Base-by-base conservation (phyloP, 2,888 invertebrate species). In the Norana najaformis region DNA sequence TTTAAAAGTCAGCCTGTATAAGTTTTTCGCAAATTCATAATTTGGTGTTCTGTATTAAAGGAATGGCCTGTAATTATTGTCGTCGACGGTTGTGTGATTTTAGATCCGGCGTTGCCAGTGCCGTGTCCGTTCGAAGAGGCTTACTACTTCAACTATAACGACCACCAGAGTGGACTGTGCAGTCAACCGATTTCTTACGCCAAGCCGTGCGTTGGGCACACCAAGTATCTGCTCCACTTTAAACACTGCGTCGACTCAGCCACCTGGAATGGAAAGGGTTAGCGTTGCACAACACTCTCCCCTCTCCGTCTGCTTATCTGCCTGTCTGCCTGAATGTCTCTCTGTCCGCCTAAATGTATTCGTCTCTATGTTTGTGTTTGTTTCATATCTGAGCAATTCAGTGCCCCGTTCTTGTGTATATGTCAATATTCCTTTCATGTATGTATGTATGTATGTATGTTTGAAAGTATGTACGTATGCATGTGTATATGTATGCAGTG, bases 91-190 rank as follows among this genome's bases (percentile, higher is more conserved):
- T 89, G 23, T 4, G 5, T 47, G 41, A n/a, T 88, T 90, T 37
- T 91, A 91, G 91, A 91, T 36, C 90, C 90, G 34, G 89, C 90
- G 34, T 83, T 41, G n/a, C 69, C 90, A 18, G 85, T 89, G n/a
- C 90, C 88, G 34, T 91, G 91, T 83, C 91, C 92, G 6, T 91
- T 92, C 83, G 39, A 88, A 30, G 90, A 90, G 37, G 90, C 90
- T 34, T 92, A 91, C 89, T 90, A 92, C 91, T 92, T 92, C 90
- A 89, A 91, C 88, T 92, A 92, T 90, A 89, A 91, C 69, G 91
- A 92, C 89, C 88, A 89, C 38, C 83, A 88, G 83, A 38, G 88
- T 23, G 91, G 90, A 34, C 89, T 90, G 69, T 92, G 92, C 88
- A 38, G 83, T 23, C 85, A 88, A 11, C 88, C 90, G 23, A 83